phyloP scores from a whole-genome alignment of 2,888 invertebrate species.

The Caenorhabditis sp. region DNA sequence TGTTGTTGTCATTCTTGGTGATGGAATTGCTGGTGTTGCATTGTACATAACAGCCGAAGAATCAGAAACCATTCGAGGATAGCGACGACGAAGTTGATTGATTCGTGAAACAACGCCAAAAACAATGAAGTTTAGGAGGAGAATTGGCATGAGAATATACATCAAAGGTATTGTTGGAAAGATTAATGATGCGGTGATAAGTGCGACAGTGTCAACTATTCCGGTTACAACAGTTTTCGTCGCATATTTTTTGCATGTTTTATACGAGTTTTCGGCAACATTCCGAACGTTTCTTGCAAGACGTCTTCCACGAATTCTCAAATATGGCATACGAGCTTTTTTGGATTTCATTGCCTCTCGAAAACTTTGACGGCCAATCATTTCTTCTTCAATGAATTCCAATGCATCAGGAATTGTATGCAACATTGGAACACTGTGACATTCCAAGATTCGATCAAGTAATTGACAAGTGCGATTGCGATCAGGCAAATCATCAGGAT shows the following conservation, averaged over 20 bases:
- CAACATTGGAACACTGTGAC: slow-evolving; percentile 61
- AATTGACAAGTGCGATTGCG: slow-evolving; percentile 66
- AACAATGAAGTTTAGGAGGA: slow-evolving; percentile 61
- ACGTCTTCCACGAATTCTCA: slow-evolving; percentile 56
- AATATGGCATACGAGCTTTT: slow-evolving; percentile 62
- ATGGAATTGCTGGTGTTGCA: slow-evolving; percentile 46
- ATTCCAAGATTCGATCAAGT: slow-evolving; percentile 64
- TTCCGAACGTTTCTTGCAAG: slow-evolving; percentile 29
- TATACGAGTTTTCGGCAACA: slow-evolving; percentile 17
- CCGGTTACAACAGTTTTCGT: slow-evolving; percentile 40
- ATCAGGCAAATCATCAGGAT: slow-evolving; percentile 65
- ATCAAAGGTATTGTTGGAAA: slow-evolving; percentile 58
- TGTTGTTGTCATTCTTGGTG: slow-evolving; percentile 41
- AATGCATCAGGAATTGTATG: slow-evolving; percentile 62
- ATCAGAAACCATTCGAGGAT: slow-evolving; percentile 40
- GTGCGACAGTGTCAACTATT: slow-evolving; percentile 42
- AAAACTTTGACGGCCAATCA: slow-evolving; percentile 64
- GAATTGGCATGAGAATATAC: slow-evolving; percentile 58
- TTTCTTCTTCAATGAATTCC: slow-evolving; percentile 66
- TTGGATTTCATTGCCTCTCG: slow-evolving; percentile 54
- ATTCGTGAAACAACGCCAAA: slow-evolving; percentile 44
- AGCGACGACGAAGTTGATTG: slow-evolving; percentile 21
- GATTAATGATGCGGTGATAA: slow-evolving; percentile 47
- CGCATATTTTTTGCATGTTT: slow-evolving; percentile 24
- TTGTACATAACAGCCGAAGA: slow-evolving; percentile 33